Evolutionary conservation across 2,113 vertebrate genomes (phyloP), one percentile per base, ranked within the genome.

Genomic region (Clupea harengus): DNA sequence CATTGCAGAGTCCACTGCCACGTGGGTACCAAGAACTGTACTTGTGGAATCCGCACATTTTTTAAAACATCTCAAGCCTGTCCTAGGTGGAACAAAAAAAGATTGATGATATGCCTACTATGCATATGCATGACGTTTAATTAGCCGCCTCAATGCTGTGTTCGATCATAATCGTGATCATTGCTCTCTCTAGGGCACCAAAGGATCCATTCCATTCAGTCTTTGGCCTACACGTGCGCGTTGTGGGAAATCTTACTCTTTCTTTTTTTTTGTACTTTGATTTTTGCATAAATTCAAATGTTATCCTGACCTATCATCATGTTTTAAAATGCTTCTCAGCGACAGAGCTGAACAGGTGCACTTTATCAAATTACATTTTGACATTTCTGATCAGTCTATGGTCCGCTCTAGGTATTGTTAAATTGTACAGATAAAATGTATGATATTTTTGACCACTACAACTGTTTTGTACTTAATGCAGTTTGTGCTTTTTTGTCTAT

Each of bases 371-470:
- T 89, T 89, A 90, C 84, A 86, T 89, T 84, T 82, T 20, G n/a
- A 92, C 89, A 89, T 93, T 92, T 92, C 87, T 60, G 89, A 93
- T 93, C 86, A 91, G 87, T 87, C 83, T 75, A 81, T 83, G 85
- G 91, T 91, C 91, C 87, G 87, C 91, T 93, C 93, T 89, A 93
- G 92, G 91, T 94, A 93, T 94, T 95, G 93, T 95, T 94, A 89
- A 95, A 94, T 93, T 96, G 95, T 96, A 96, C 95, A 96, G 95
- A 94, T 95, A 95, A 78, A 95, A 95, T 95, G 95, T 96, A 94
- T 95, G 92, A 95, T 96, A 96, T 95, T 96, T 96, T 96, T 96
- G 95, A 96, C 94, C 95, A 96, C 95, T 96, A 95, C 95, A 95
- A 93, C 93, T 92, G 94, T 96, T 96, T 96, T 96, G 94, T 96